Base-by-base conservation (phyloP, 1,140 invertebrate species). In the Pantala flavescens region DNA sequence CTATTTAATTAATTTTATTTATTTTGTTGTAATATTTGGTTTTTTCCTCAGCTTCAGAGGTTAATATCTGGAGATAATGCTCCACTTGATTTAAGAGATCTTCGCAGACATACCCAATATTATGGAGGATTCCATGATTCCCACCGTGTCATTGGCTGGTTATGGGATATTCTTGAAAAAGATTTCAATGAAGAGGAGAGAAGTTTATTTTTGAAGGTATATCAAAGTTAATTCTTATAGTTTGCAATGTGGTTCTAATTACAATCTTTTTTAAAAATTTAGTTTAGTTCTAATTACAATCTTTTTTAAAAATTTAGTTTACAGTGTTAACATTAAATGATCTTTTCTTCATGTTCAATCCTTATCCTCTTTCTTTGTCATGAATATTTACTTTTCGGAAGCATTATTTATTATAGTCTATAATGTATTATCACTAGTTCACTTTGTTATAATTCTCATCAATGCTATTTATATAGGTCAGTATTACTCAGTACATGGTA, bases 51-150 rank as follows among this genome's bases (percentile, higher is more conserved):
- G 91, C 84, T 94, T 36, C 94, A 96, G 82, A 86, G 93, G 71
- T 83, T 97, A 1, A 96, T 97, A 73, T 95, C 94, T 73, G 95
- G 95, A 0, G 95, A 97, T 81, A 96, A 95, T 79, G 89, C 90
- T 63, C 93, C 93, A 7, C 84, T 99, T 71, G 96, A 99, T 85
- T 84, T 98, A 73, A 86, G 89, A 79, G 97, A 99, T 85, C 84
- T 99, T 71, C 87, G 96, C 73, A 90, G 90, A 78, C 91, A 99
- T 83, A 98, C 97, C 2, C 95, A 98, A 84, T 99, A 99, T 85
- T 99, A 98, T 84, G 98, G 98, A 49, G 98, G 98, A 9, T 99
- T 99, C 84, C 98, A 99, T 83, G 96, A 98, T 84, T 97, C 94
- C 76, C 98, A 99, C 84, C 87, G 95, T 77, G 95, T 99, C 55